Evolutionary conservation across 1,140 invertebrate genomes (phyloP).

Genomic region (Nephila pilipes): DNA sequence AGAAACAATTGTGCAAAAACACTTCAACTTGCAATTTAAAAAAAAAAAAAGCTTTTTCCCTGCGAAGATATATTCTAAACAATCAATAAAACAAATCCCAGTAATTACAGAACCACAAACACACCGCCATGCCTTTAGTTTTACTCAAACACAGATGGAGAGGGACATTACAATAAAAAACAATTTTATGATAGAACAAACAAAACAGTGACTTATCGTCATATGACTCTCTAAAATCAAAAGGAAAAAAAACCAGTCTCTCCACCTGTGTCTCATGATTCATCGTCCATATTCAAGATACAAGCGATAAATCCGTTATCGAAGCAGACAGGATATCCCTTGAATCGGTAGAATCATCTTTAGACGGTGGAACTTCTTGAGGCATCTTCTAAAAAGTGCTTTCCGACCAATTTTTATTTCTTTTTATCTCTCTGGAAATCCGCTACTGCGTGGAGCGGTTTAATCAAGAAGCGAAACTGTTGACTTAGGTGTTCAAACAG

Average conservation of each 20-base stretch:
- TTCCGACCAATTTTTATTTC: too few relatives aligned
- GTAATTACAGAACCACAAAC: too few relatives aligned
- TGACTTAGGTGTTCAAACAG: conserved; percentile 25
- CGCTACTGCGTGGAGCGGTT: neutral
- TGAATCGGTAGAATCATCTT: neutral
- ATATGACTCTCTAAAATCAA: neutral
- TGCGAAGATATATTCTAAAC: too few relatives aligned
- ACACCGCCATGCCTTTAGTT: too few relatives aligned
- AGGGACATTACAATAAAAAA: neutral
- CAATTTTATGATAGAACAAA: neutral
- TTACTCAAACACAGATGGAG: too few relatives aligned
- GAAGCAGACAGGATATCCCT: neutral
- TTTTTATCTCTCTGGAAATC: neutral
- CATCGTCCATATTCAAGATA: neutral
- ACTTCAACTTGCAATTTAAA: too few relatives aligned
- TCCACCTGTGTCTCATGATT: neutral
- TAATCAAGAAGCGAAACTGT: neutral
- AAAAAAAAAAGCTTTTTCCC: too few relatives aligned
- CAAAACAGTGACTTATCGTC: neutral
- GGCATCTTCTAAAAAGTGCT: too few relatives aligned
- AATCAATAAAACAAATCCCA: too few relatives aligned
- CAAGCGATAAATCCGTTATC: neutral
- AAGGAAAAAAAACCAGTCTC: neutral
- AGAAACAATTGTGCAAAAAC: too few relatives aligned
- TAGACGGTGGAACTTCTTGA: neutral